Evolutionary conservation across 2,797 vertebrate species (phyloP).

Genomic region (Serranus cabrilla): DNA sequence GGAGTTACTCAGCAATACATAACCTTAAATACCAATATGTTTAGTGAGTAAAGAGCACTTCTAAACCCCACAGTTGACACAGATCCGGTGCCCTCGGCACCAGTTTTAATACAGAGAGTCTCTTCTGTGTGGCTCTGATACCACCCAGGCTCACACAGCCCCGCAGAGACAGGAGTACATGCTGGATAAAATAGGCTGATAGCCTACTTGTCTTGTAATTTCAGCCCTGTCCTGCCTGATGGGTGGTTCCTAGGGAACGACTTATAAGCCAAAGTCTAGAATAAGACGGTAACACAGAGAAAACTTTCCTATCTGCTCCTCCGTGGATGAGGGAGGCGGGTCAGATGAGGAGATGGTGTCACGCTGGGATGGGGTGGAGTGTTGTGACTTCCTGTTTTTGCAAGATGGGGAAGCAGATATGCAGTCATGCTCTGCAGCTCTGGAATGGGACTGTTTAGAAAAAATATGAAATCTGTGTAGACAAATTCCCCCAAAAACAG

Average conservation of each 20-base stretch:
- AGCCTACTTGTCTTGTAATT: constrained; percentile 61
- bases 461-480: constrained; percentile 5
- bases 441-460: constrained; percentile 62
- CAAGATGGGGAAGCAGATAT: constrained; percentile 73
- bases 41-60: constrained; percentile 6
- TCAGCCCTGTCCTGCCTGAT: constrained; percentile 29
- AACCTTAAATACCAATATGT: constrained; percentile 26
- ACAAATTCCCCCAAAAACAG: constrained; percentile 12
- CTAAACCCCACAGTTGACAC: constrained; percentile 44
- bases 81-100: constrained; percentile 35
- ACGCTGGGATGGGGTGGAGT: constrained; percentile 69
- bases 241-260: constrained; percentile 37
- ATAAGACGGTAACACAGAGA: constrained; percentile 4
- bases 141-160: constrained; percentile 22
- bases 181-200: constrained; percentile 54
- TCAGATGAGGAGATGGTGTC: constrained; percentile 60
- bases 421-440: constrained; percentile 54
- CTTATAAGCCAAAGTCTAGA: constrained; percentile 26
- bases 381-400: constrained; percentile 80
- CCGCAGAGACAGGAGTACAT: constrained; percentile 18
- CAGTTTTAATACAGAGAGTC: constrained; percentile 44
- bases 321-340: constrained; percentile 25
- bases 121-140: constrained; percentile 40
- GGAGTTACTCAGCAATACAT: background rate
- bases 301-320: constrained; percentile 20